Percentiles rank a stretch among this genome's conserved stretches.
Conservation (phyloP, 2,113 vertebrate genomes). For the Monopterus albus region DNA sequence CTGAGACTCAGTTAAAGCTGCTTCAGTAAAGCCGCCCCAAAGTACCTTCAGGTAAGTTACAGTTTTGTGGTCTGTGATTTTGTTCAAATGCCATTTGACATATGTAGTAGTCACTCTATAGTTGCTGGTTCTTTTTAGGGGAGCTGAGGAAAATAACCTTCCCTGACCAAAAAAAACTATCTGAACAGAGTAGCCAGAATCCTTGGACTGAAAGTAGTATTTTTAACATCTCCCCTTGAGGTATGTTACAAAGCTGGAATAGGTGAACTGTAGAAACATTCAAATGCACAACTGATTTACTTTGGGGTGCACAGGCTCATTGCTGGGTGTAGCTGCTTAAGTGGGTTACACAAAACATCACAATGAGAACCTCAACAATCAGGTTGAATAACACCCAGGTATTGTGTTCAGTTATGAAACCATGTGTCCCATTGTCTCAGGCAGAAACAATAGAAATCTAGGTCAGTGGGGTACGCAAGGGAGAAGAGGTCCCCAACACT, state of each 20-base stretch:
- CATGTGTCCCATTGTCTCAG: conserved; percentile 79
- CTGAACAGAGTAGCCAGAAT: too few relatives aligned
- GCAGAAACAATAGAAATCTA: conserved; percentile 84
- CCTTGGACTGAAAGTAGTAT: too few relatives aligned
- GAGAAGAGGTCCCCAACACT: conserved; percentile 77
- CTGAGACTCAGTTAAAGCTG: too few relatives aligned
- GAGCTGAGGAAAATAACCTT: too few relatives aligned
- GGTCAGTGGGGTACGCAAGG: conserved; percentile 82
- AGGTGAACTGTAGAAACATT: not conserved
- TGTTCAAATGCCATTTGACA: too few relatives aligned
- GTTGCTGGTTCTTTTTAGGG: too few relatives aligned
- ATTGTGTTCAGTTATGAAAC: conserved; percentile 83
- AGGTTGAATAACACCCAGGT: conserved; percentile 80
- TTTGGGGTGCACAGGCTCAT: not conserved
- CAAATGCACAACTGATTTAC: conserved; percentile 21
- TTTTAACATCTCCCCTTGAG: too few relatives aligned
- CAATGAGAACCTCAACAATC: conserved; percentile 71
- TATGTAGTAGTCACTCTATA: too few relatives aligned
- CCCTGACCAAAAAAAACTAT: too few relatives aligned
- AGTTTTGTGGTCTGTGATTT: too few relatives aligned
- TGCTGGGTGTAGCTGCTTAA: conserved; percentile 7
- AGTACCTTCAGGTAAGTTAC: too few relatives aligned
- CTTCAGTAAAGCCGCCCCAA: too few relatives aligned
- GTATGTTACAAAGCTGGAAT: not conserved
- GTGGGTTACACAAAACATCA: conserved; percentile 62